Conservation (phyloP, 92 coral and sea anemone genomes). For the Epizoanthus illoricatus region DNA sequence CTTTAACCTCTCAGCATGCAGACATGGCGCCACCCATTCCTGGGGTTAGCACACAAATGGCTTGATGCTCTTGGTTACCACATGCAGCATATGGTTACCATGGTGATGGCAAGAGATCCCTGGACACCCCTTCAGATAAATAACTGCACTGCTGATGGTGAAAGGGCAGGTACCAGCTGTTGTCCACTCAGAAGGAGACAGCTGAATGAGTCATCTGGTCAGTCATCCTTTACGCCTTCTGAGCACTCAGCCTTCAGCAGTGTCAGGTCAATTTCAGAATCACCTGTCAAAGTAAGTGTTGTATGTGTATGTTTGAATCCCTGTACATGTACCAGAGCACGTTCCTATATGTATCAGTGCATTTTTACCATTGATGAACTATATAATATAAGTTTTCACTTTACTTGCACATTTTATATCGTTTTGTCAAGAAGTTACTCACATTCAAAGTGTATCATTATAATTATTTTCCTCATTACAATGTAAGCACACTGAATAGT, state of each 20-base stretch:
- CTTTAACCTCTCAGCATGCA: conserved; percentile 58
- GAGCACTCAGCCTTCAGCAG: conserved; percentile 70
- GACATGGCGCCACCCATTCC: conserved; percentile 87
- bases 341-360: not conserved
- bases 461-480: too few relatives aligned
- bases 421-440: too few relatives aligned
- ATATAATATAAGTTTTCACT: too few relatives aligned
- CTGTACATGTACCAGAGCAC: not conserved
- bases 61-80: conserved; percentile 73
- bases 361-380: too few relatives aligned
- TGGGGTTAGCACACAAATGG: conserved; percentile 70
- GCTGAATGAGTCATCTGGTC: not conserved
- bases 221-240: conserved; percentile 58
- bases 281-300: conserved; percentile 38
- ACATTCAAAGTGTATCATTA: too few relatives aligned
- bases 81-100: conserved; percentile 60
- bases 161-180: not conserved
- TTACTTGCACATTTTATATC: too few relatives aligned
- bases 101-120: conserved; percentile 56
- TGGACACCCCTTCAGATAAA: conserved; percentile 53
- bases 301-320: too few relatives aligned
- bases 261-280: conserved; percentile 46
- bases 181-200: conserved; percentile 7
- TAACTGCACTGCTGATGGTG: conserved; percentile 32
- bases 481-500: too few relatives aligned